phyloP scores from a whole-genome alignment of 2,113 vertebrate species.

The Petrocephalus microphthalmus region DNA sequence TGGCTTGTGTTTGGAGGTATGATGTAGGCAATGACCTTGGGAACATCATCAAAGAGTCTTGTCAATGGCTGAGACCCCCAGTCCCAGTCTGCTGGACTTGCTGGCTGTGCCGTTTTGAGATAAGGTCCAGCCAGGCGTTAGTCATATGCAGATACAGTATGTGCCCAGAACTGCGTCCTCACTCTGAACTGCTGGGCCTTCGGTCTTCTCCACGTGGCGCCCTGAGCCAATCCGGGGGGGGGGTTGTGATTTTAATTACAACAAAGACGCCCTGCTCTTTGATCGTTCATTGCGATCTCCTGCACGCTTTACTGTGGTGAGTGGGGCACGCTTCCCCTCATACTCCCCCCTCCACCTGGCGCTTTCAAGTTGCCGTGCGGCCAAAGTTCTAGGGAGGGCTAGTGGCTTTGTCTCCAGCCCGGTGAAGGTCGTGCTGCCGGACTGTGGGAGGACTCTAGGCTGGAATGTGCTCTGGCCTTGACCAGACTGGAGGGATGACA shows the following conservation, averaged over 20 bases:
- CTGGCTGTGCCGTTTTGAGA: neutral
- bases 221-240: neutral
- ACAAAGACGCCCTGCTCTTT: neutral
- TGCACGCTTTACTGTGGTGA: neutral
- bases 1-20: neutral
- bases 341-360: neutral
- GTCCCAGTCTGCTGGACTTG: neutral
- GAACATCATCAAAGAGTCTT: conserved; percentile 1
- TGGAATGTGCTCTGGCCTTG: conserved; percentile 17
- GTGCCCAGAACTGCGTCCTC: neutral
- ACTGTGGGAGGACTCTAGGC: neutral
- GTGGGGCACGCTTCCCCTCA: neutral
- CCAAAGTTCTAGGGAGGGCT: neutral
- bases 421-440: neutral
- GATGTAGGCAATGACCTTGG: conserved; percentile 7
- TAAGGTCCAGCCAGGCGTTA: neutral
- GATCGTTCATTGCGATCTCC: neutral
- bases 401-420: neutral
- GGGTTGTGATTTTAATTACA: neutral
- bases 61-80: neutral
- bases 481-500: neutral
- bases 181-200: neutral
- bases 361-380: neutral
- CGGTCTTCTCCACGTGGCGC: neutral
- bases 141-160: neutral